phyloP scores from a whole-genome alignment of 2,888 invertebrate genomes.

The Palloptera scutellata region DNA sequence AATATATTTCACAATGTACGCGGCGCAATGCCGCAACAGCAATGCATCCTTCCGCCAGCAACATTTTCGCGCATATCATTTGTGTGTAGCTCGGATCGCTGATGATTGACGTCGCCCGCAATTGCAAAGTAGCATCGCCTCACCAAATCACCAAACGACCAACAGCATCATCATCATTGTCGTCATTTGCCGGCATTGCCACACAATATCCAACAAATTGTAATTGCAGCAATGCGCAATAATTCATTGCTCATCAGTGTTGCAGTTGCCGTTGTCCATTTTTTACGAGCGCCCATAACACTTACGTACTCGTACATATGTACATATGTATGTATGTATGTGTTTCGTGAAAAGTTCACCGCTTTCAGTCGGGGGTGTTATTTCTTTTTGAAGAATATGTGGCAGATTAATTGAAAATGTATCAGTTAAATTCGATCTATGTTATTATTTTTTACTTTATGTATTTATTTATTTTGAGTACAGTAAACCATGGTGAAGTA shows the following conservation, averaged over 20 bases:
- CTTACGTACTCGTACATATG: not conserved
- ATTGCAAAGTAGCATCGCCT: not conserved
- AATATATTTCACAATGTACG: no score
- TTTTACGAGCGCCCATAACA: no score
- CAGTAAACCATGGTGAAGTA: no score
- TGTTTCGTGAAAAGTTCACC: not conserved
- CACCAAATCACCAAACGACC: not conserved
- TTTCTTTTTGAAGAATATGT: no score
- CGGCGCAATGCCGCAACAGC: no score
- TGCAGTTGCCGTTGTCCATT: not conserved
- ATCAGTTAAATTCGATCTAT: no score
- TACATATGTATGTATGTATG: not conserved
- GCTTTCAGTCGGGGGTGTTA: no score
- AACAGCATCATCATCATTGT: not conserved
- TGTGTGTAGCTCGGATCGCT: not conserved
- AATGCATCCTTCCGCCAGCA: not conserved
- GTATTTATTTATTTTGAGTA: no score
- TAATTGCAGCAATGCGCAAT: slow-evolving; percentile 14
- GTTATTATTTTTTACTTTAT: no score
- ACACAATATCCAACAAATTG: slow-evolving; percentile 17
- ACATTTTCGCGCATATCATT: slow-evolving; percentile 11
- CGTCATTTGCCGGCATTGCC: not conserved
- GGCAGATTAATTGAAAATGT: no score
- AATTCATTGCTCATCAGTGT: slow-evolving; percentile 6
- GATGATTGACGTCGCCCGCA: not conserved